phyloP scores from a whole-genome alignment of 2,797 vertebrate genomes.

The Lithobates pipiens region DNA sequence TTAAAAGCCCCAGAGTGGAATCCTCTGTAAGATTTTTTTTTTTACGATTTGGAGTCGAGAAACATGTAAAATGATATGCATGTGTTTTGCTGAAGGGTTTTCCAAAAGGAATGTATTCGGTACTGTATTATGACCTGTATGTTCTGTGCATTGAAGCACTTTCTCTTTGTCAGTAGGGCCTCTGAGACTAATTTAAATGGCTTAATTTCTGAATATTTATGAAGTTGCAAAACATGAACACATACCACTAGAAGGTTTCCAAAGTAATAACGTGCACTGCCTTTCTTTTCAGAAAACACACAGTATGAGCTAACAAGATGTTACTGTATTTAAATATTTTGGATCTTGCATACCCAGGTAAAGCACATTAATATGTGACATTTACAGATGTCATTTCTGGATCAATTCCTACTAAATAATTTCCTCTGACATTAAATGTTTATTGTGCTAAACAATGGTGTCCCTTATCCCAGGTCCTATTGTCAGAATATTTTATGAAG shows the following conservation, averaged over 20 bases:
- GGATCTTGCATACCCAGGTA: no score
- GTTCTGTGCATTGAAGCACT: slow-evolving; percentile 17
- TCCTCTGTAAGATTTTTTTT: neutral
- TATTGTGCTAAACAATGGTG: no score
- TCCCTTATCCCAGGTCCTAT: no score
- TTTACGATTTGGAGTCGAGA: neutral
- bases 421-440: no score
- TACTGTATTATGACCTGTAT: slow-evolving; percentile 7
- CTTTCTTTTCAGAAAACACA: neutral
- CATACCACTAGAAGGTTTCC: neutral
- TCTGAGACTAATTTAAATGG: slow-evolving; percentile 27
- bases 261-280: slow-evolving; percentile 13
- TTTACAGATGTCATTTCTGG: no score
- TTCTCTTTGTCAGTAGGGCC: slow-evolving; percentile 18
- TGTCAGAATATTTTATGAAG: no score
- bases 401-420: no score
- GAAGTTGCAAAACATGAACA: slow-evolving; percentile 26
- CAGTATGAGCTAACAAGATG: neutral
- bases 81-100: neutral
- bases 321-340: no score
- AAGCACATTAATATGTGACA: no score
- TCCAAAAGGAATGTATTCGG: slow-evolving; percentile 20
- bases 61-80: slow-evolving; percentile 39
- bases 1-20: neutral
- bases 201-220: slow-evolving; percentile 44